These are phyloP conservation scores for Cyclophora albipunctata DNA, from an alignment of 2,888 invertebrate species.

Conservation along the genomic window DNA sequence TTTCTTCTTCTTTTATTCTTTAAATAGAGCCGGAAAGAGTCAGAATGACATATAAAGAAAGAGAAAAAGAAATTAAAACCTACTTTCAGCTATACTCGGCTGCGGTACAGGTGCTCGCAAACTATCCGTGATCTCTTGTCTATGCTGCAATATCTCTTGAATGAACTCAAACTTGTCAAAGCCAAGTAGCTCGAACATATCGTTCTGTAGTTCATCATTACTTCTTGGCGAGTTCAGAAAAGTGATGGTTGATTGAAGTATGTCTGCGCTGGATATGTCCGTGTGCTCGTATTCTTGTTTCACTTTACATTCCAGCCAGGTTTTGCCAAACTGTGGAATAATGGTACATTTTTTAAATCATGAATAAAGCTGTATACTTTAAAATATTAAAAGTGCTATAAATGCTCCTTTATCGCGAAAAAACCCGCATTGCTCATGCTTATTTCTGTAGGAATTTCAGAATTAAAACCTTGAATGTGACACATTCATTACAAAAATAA, in stretches of 20 bases:
- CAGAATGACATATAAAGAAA: too few relatives aligned
- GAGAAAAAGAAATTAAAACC: constrained; percentile 18
- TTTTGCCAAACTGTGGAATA: constrained; percentile 66
- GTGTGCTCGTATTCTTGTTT: constrained; percentile 61
- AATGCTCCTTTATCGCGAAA: too few relatives aligned
- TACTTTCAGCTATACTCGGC: constrained; percentile 54
- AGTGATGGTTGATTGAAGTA: constrained; percentile 74
- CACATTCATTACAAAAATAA: too few relatives aligned
- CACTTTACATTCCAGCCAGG: constrained; percentile 72
- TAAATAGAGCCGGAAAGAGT: too few relatives aligned
- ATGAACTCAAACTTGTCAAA: constrained; percentile 89
- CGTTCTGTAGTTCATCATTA: constrained; percentile 84
- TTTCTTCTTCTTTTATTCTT: too few relatives aligned
- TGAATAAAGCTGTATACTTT: neutral
- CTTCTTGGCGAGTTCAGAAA: constrained; percentile 77
- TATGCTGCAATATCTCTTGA: constrained; percentile 78
- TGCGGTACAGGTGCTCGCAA: constrained; percentile 38
- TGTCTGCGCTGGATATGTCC: constrained; percentile 74
- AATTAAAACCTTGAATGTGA: too few relatives aligned
- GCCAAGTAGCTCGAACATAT: constrained; percentile 91
- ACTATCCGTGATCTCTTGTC: constrained; percentile 71
- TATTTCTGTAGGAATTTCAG: too few relatives aligned
- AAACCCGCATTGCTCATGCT: too few relatives aligned
- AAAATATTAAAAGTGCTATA: too few relatives aligned
- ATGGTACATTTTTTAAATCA: neutral